Evolutionary conservation across 64 coral and sea anemone genomes (phyloP), one percentile per base, ranked within the genome.

Genomic region (Platygyra sinensis): DNA sequence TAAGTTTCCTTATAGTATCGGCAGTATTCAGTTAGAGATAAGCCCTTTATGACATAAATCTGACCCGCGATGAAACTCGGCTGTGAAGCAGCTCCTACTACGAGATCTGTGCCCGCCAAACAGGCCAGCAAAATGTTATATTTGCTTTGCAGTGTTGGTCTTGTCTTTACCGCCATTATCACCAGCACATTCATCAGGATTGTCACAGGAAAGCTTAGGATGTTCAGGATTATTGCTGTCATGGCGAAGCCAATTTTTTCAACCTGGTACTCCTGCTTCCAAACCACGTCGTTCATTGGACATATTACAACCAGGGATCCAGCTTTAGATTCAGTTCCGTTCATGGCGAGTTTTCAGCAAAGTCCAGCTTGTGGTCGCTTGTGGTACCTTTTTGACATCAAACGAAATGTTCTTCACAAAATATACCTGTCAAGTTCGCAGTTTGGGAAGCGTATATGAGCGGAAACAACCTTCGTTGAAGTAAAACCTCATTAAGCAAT

Each of bases 41-140:
- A 13, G 16, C 77, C 77, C 2, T 25, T 55, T 11, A 80, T 50
- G 17, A 80, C 24, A 25, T 60, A 18, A 28, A 80, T 80, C 29
- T 80, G 49, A 61, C 30, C 22, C 16, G 51, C n/a, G 12, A 80
- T 51, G 52, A 80, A 80, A 24, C 27, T 60, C 14, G 77, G 77
- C 25, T 80, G 77, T 13, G 52, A 55, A 61, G 30, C 24, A 0
- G 59, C 11, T n/a, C 77, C 77, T 3, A 80, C 77, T n/a, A 27
- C 9, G 7, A 80, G n/a, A 30, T 80, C 77, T 60, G 77, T 80
- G 9, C 19, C 51, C 17, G 77, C 77, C 27, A 80, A 80, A 60
- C 51, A 80, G 5, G 77, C 77, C 77, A 80, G 29, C 52, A 80
- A 5, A 57, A 80, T 30, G 77, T 80, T 80, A 27, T 80, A 80